Base-by-base conservation (phyloP, 2,888 invertebrate genomes). In the Drosophila anomalata region DNA sequence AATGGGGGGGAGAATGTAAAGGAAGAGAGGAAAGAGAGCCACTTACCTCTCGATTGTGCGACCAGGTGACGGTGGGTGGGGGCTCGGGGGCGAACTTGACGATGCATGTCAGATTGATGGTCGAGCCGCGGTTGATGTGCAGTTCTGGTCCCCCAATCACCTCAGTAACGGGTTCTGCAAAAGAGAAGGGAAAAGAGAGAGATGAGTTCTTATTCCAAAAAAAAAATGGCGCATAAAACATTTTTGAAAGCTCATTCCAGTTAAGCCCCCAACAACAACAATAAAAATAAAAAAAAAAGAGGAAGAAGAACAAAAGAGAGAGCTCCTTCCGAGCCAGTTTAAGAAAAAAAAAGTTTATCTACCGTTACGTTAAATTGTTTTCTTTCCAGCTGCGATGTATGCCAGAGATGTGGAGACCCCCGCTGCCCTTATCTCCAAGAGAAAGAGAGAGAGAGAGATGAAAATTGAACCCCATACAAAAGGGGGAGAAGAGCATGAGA, bases 71-170 rank as follows among this genome's bases (percentile, higher is more conserved):
- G 70, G 95, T 94, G 65, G 95, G 96, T 14, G 97, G 96, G 50
- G 97, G 96, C 90, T 97, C 96, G 53, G 96, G 96, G 22, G 96
- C 96, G 89, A 95, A 96, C 88, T 94, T 94, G 61, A 97, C 96
- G 88, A 96, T 94, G 91, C 97, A 97, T 47, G 97, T 97, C 87
- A 97, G 92, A 93, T 97, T 97, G 92, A 97, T 97, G 68, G 97
- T 97, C 79, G 96, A 96, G 44, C 96, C 97, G 86, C 95, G 95
- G 92, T 97, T 96, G 91, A 97, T 96, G 92, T 95, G 96, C 83
- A 97, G 92, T 90, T 97, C 96, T 31, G 96, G 95, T 47, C 96
- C 96, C 39, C 97, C 96, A 81, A 95, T 92, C 84, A 97, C 95
- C 92, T 96, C 95, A 48, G 96, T 96, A 87, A 96, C 94, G 59